These are phyloP conservation scores for Drosophila equinoxialis DNA, from an alignment of 1,140 invertebrate genomes.

Conservation along the genomic window DNA sequence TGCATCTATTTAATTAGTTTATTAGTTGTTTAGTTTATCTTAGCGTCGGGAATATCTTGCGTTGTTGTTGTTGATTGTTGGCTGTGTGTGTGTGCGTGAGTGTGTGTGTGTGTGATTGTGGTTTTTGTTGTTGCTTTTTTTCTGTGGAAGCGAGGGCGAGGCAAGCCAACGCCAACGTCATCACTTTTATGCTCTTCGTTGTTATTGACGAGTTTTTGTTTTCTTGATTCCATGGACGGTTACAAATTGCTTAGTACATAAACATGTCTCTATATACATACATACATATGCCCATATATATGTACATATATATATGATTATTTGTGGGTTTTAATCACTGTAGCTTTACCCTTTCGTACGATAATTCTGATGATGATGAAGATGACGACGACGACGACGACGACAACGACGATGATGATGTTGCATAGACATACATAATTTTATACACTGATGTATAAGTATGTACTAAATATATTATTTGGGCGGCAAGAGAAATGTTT, in stretches of 20 bases:
- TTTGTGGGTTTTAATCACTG: background rate
- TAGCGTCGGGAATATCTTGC: background rate
- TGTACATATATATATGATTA: no score
- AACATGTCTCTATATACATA: background rate
- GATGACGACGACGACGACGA: background rate
- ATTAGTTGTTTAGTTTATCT: no score
- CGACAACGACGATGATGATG: background rate
- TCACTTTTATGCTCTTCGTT: conserved; percentile 18
- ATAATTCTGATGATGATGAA: background rate
- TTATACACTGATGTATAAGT: no score
- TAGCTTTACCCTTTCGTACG: background rate
- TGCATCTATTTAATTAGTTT: background rate
- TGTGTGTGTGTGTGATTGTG: background rate
- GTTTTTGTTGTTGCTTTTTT: background rate
- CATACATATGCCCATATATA: background rate
- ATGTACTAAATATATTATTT: background rate
- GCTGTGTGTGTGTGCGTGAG: no score
- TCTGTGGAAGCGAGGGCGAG: conserved; percentile 12
- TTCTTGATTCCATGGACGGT: conserved; percentile 19
- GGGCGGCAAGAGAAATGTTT: conserved; percentile 7
- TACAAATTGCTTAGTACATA: conserved; percentile 8
- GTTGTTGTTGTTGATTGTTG: background rate
- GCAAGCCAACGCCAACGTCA: conserved; percentile 22
- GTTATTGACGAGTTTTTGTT: conserved; percentile 11
- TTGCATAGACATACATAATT: background rate